Base-by-base conservation (phyloP, 30 jellyfish, hydroid and myxozoan genomes). In the Pelagia noctiluca region DNA sequence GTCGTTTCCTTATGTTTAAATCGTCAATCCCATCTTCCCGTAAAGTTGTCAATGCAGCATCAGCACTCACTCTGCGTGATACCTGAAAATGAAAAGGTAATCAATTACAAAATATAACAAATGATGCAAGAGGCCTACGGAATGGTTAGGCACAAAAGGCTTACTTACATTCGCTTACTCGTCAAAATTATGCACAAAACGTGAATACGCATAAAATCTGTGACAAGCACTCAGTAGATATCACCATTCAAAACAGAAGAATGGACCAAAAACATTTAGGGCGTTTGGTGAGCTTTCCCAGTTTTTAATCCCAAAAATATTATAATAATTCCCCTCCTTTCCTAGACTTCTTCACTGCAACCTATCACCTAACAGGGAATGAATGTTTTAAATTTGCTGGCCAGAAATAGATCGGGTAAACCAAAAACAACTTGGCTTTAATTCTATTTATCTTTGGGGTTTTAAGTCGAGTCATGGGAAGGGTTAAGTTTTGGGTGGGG, bases 21-120 rank as follows among this genome's bases (percentile, higher is more conserved):
- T 52, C 68, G 2, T 8, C 26, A 10, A 52, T 3, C 21, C 21
- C 68, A 19, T 52, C 68, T 52, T 52, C 68, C 21, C 21, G 16
- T 52, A 52, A 52, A 52, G 68, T 52, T 52, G 68, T 3, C 4
- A 3, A 19, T 3, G 21, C 68, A 52, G 68, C 68, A 52, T 52
- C 21, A 19, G 68, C 68, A 52, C 68, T 52, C 7, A 52, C 68
- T 52, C 68, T 52, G 16, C 68, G 68, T 8, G 12, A 2, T 5
- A 8, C 68, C 68, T 52, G 68, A 8, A 8, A 52, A 19, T 10
- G 21, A 19, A 3, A 52, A 52, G 21, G 12, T 10, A 52, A 52
- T 42, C 57, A 42, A 5, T 5, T 8, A 42, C 16, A 5, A 42
- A 16, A 42, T 5, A 42, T 5, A 8, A 42, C 8, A 16, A 42